Base-by-base conservation (phyloP, 35 echinoderm and acorn worm species). In the Apostichopus parvimensis region DNA sequence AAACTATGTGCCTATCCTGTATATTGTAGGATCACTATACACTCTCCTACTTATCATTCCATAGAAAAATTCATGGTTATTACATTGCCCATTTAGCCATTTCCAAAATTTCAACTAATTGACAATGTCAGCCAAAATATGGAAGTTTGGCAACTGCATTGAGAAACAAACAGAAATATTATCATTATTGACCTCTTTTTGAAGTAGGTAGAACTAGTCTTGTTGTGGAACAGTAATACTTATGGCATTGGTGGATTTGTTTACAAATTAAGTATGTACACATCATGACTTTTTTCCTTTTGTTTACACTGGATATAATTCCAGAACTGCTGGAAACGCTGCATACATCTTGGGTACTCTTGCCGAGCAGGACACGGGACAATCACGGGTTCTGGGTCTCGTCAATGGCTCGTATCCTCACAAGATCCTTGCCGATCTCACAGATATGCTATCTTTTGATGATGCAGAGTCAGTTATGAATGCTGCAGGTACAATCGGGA, bases 401-500 rank as follows among this genome's bases (percentile, higher is more conserved):
- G 89, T 99, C 66, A 93, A 96, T 57, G 97, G 95, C 5, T 73
- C 91, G 24, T 77, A 94, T 52, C 79, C 95, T 56, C 97, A 96
- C 12, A 79, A 73, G 20, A 96, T 99, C 88, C 71, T 99, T 24
- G 82, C 93, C 54, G 93, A 99, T 73, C 73, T 99, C 59, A 94
- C 93, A 11, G 92, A 93, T 20, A 96, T 99, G 95, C 60, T 99
- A 52, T 91, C 91, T 11, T 96, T 93, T 56, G 93, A 99, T 75
- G 97, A 99, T 72, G 79, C 95, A 61, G 97, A 99, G 71, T 99
- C 95, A 93, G 95, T 99, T 20, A 99, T 99, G 97, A 99, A 99
- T 95, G 97, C 97, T 83, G 97, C 97, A 13, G 97, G 97, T 55
- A 99, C 97, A 6, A 91, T 99, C 1, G 97, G 97, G 17, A 99